Conservation (phyloP, 2,888 invertebrate species). For the Polyommatus iphigenia region DNA sequence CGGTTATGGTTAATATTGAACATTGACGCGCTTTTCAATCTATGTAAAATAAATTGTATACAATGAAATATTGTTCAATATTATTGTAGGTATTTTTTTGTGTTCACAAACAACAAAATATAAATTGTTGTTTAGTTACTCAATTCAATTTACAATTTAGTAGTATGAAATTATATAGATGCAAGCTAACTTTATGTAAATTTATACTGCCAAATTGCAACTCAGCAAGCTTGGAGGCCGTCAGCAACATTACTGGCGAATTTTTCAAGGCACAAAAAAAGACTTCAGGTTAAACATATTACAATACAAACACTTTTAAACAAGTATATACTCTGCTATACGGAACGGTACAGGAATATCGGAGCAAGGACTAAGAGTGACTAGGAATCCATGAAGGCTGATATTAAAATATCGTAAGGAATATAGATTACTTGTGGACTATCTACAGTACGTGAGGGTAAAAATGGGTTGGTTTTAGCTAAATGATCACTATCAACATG, state of each 20-base stretch:
- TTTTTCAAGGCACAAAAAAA: slow-evolving; percentile 74
- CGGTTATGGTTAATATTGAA: too few relatives aligned
- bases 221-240: slow-evolving; percentile 41
- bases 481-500: slow-evolving; percentile 19
- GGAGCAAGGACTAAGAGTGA: slow-evolving; percentile 45
- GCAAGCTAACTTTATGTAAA: not conserved
- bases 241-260: slow-evolving; percentile 56
- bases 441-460: not conserved
- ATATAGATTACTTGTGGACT: slow-evolving; percentile 41
- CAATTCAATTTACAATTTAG: not conserved
- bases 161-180: not conserved
- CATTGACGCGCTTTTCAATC: too few relatives aligned
- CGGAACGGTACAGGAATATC: slow-evolving; percentile 45
- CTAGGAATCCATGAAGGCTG: slow-evolving; percentile 46
- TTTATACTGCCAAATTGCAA: slow-evolving; percentile 34
- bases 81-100: too few relatives aligned
- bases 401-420: slow-evolving; percentile 43
- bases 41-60: too few relatives aligned
- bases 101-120: not conserved
- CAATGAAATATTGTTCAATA: too few relatives aligned
- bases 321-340: slow-evolving; percentile 45
- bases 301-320: slow-evolving; percentile 44
- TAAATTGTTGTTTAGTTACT: not conserved
- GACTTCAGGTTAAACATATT: slow-evolving; percentile 50
- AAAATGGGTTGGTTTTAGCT: slow-evolving; percentile 42